These are phyloP conservation scores for Tenthredo notha DNA, from an alignment of 2,888 invertebrate species.

Conservation along the genomic window DNA sequence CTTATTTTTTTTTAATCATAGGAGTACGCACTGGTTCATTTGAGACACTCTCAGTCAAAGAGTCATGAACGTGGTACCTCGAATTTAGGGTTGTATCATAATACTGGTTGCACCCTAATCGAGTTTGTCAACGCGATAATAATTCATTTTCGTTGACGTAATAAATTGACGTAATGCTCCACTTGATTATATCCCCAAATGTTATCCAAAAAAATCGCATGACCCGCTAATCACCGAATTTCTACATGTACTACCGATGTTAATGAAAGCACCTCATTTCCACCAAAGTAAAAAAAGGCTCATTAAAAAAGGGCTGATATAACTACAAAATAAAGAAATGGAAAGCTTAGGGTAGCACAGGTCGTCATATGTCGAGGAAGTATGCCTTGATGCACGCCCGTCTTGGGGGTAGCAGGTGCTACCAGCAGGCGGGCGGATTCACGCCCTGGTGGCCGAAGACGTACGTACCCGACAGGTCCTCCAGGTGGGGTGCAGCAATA, in stretches of 20 bases:
- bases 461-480: conserved; percentile 61
- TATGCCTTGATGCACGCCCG: conserved; percentile 59
- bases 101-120: neutral
- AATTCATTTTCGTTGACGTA: neutral
- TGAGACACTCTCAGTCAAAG: neutral
- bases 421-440: conserved; percentile 72
- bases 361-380: conserved; percentile 47
- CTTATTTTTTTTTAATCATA: too few relatives aligned
- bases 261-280: neutral
- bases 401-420: conserved; percentile 78
- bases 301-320: neutral
- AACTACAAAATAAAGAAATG: neutral
- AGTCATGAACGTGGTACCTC: neutral
- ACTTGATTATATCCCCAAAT: neutral
- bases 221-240: neutral
- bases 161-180: neutral
- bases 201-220: neutral
- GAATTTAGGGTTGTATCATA: too few relatives aligned
- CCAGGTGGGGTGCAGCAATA: conserved; percentile 48
- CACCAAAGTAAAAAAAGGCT: neutral
- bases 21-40: too few relatives aligned
- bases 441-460: conserved; percentile 75
- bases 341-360: neutral
- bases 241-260: neutral
- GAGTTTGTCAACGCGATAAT: neutral